phyloP scores from a whole-genome alignment of 2,797 vertebrate genomes.

The Oreochromis grahami region DNA sequence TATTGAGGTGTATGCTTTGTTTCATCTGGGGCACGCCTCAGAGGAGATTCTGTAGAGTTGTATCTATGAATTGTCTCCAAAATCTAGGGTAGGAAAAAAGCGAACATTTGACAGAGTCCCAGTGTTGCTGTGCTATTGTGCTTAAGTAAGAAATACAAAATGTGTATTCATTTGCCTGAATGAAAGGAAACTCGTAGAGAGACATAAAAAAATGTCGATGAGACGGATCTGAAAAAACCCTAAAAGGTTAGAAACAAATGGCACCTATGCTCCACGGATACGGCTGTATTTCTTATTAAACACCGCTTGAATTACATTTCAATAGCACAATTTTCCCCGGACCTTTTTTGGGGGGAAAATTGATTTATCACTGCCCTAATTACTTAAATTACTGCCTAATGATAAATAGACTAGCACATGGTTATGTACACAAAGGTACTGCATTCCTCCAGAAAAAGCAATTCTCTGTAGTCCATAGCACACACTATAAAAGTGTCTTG shows the following conservation, averaged over 20 bases:
- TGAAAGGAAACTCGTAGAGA: not conserved
- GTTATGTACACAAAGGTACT: conserved; percentile 61
- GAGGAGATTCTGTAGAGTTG: conserved; percentile 56
- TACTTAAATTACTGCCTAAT: conserved; percentile 62
- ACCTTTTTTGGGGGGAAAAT: conserved; percentile 4
- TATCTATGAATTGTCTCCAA: conserved; percentile 48
- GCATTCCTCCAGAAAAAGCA: conserved; percentile 61
- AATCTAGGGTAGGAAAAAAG: conserved; percentile 32
- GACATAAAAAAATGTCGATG: not conserved
- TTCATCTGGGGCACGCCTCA: conserved; percentile 73
- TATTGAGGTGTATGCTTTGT: conserved; percentile 74
- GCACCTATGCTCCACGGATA: not conserved
- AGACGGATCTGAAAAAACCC: not conserved
- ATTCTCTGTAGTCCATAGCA: conserved; percentile 63
- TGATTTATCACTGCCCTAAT: conserved; percentile 70
- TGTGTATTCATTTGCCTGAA: not conserved
- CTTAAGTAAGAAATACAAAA: not conserved
- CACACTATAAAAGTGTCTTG: conserved; percentile 58
- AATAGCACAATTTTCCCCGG: conserved; percentile 40
- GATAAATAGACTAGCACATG: conserved; percentile 52
- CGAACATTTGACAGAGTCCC: conserved; percentile 17
- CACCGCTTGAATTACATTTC: conserved; percentile 34
- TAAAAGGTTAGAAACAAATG: conserved; percentile 19
- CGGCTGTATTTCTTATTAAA: conserved; percentile 10
- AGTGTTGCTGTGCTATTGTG: not conserved